Conservation (phyloP, 2,888 invertebrate species). For the Cacoxenus indagator region DNA sequence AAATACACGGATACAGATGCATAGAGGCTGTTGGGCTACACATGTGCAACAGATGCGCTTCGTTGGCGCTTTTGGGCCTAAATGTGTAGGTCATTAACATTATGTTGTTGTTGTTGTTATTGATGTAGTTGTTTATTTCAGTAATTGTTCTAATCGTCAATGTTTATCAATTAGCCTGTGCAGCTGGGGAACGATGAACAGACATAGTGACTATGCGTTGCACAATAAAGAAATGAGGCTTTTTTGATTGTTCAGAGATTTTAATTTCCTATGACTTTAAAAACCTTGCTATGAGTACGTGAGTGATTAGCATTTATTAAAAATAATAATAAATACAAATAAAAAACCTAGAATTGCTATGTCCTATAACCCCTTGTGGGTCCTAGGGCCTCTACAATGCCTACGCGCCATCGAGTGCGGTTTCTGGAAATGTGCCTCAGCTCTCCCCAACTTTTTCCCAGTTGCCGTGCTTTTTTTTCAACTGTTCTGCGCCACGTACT, state of each 20-base stretch:
- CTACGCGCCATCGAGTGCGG: too few species aligned
- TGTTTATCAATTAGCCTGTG: not conserved
- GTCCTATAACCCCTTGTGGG: too few species aligned
- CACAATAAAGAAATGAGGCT: not conserved
- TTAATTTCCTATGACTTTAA: constrained; percentile 2
- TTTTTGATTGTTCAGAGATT: not conserved
- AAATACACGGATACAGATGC: not conserved
- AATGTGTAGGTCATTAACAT: constrained; percentile 1
- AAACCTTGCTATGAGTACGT: not conserved
- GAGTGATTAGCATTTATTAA: not conserved
- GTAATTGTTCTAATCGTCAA: not conserved
- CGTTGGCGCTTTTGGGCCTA: not conserved
- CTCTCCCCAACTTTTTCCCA: too few species aligned
- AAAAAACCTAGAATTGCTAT: not conserved
- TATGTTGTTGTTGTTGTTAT: constrained; percentile 11
- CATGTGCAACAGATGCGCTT: constrained; percentile 20
- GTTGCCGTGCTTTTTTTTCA: too few species aligned
- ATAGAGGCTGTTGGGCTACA: not conserved
- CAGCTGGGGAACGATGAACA: not conserved
- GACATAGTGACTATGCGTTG: not conserved
- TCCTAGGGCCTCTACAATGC: too few species aligned
- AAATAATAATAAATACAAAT: not conserved
- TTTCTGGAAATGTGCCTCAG: too few species aligned
- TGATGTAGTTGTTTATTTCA: constrained; percentile 4
- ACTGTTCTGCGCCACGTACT: too few species aligned